Evolutionary conservation across 2,797 vertebrate species (phyloP), one percentile per base, ranked within the genome.

Genomic region (Chiroxiphia lanceolata): DNA sequence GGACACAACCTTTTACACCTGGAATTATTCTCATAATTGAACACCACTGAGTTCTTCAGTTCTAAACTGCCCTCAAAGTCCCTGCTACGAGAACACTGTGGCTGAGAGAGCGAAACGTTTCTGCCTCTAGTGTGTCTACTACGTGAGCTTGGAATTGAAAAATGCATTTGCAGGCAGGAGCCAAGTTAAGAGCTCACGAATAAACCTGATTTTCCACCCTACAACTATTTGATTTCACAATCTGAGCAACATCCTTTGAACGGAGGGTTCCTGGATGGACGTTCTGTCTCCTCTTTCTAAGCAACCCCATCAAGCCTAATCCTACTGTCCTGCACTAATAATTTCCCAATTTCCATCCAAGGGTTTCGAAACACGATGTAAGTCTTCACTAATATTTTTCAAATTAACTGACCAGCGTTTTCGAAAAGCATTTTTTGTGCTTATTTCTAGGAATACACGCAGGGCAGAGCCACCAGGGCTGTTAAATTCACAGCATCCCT

Each of bases 1-100:
- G 63, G 33, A 6, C n/a, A 63, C 12, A 17, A 4, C 16, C 33
- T 38, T 3, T n/a, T 0, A 3, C 75, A 10, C 90, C 31, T 3
- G 8, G 10, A 53, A 17, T 20, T 18, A 15, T 13, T 59, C 63
- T 33, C 29, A 9, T 1, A 4, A 11, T 64, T 15, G 74, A 45
- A 1, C 25, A 67, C 21, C 15, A 3, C 19, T 9, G 1, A 51
- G 9, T 2, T 40, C 42, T 23, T 15, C 3, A 1, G 2, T 12
- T 20, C 22, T 1, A 7, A 22, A 4, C n/a, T 9, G n/a, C 53
- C 15, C 33, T 5, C 15, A 6, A 27, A 33, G 36, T 1, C 64
- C 16, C 1, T 0, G 22, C 6, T 1, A 13, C 26, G 27, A 11
- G 65, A 51, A 8, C 21, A 1, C 59, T 11, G 64, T 3, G 59